Evolutionary conservation across 2,797 vertebrate species (phyloP).

Genomic region (Sebastes wilsoni): DNA sequence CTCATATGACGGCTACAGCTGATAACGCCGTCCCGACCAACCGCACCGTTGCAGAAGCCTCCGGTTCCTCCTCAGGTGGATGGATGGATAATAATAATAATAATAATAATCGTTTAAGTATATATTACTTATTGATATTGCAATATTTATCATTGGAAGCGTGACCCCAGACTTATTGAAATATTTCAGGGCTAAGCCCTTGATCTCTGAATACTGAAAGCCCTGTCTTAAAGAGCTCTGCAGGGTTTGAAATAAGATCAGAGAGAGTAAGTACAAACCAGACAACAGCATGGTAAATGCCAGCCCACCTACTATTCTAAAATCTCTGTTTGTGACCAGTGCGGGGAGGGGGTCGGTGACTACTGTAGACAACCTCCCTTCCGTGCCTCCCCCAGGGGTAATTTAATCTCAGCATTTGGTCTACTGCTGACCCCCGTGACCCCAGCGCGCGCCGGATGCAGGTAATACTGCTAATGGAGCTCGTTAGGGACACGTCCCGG

Average conservation of each 20-base stretch:
- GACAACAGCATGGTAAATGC: slow-evolving; percentile 34
- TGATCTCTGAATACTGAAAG: background rate
- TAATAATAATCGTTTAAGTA: no score
- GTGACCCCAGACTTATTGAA: background rate
- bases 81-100: background rate
- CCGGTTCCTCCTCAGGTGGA: no score
- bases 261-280: background rate
- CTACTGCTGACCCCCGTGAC: slow-evolving; percentile 76
- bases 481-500: slow-evolving; percentile 75
- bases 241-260: slow-evolving; percentile 41
- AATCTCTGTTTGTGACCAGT: slow-evolving; percentile 26
- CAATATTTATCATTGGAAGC: background rate
- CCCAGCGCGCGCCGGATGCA: slow-evolving; percentile 70
- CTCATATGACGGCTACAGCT: no score
- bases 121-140: background rate
- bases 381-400: slow-evolving; percentile 62
- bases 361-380: slow-evolving; percentile 31
- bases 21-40: no score
- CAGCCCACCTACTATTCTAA: slow-evolving; percentile 36
- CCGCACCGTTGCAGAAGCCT: no score
- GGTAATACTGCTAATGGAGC: slow-evolving; percentile 83
- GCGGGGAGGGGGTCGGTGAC: background rate
- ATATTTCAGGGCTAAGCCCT: background rate
- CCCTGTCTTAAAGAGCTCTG: slow-evolving; percentile 5
- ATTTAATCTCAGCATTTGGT: slow-evolving; percentile 80